phyloP scores from a whole-genome alignment of 2,797 vertebrate species.

The Staurois parvus region DNA sequence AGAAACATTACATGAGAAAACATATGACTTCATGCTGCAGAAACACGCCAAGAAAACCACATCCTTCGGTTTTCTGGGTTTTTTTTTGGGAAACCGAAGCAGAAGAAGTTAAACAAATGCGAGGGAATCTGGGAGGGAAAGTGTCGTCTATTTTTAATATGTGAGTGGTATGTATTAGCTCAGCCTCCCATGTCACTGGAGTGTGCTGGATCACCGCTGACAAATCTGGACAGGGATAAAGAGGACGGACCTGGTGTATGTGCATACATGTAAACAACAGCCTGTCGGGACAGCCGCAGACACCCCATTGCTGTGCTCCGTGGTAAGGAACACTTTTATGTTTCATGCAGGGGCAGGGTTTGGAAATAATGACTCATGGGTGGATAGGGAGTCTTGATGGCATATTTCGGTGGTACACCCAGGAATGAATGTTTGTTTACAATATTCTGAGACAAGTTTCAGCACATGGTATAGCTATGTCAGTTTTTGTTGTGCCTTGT shows the following conservation, averaged over 20 bases:
- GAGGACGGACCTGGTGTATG: background rate
- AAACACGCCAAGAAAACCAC: background rate
- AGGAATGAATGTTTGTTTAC: background rate
- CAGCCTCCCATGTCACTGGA: constrained; percentile 24
- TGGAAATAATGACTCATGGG: background rate
- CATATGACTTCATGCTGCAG: constrained; percentile 27
- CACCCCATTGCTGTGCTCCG: background rate
- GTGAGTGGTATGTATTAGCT: constrained; percentile 21
- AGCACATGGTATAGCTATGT: background rate
- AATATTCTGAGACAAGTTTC: background rate
- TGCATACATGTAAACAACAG: constrained; percentile 42
- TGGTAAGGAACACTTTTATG: constrained; percentile 32
- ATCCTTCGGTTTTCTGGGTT: background rate
- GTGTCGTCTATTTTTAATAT: constrained; percentile 57
- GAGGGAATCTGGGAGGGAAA: constrained; percentile 45
- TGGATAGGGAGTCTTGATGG: background rate
- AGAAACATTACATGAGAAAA: background rate
- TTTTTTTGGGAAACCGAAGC: background rate
- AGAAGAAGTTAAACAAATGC: constrained; percentile 22
- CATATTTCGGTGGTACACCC: constrained; percentile 12
- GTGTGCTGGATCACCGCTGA: constrained; percentile 20
- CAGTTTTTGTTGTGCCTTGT: background rate
- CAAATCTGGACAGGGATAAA: constrained; percentile 28
- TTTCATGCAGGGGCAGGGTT: background rate
- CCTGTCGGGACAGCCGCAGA: background rate